Base-by-base conservation (phyloP, 2,797 vertebrate species). In the Premnoplex brunnescens region DNA sequence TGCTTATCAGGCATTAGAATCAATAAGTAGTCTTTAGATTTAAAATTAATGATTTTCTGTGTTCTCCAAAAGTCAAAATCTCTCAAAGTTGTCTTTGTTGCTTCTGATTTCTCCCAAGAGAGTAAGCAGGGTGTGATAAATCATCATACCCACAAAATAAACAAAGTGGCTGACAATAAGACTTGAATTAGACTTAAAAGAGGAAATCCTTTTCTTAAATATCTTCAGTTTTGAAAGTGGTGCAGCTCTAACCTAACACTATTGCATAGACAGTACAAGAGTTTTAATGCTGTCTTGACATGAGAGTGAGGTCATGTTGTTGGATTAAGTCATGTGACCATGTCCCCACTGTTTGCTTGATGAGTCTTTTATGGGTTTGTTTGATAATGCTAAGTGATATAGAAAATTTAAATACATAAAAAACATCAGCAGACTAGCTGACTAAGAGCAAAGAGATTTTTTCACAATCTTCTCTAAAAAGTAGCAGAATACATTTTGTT, bases 1-100 rank as follows among this genome's bases (percentile, higher is more conserved):
- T 94, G 95, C 82, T 96, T 90, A 86, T 72, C 80, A 95, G 92
- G 92, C 85, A 78, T 97, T 95, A 75, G 86, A 97, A 98, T 98
- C 97, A 97, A 98, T 98, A 98, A 95, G 77, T 96, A 97, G 92
- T 92, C 96, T 97, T 97, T 97, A 97, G 90, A 97, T 97, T 97
- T 97, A 96, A 97, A 98, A 97, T 97, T 98, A 98, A 98, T 97
- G 97, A 97, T 97, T 97, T 97, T 97, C 95, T 97, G 97, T 97
- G 97, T 97, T 97, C 95, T 96, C 96, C 91, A 97, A 97, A 98
- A 97, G 96, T 97, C 96, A 97, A 89, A 97, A 97, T 97, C 95
- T 97, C 95, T 97, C 96, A 76, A 95, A 97, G 95, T 98, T 98
- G 96, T 96, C 97, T 95, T 96, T 97, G 96, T 96, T 96, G 85